Evolutionary conservation across 2,797 vertebrate genomes (phyloP), one percentile per base, ranked within the genome.

Genomic region (Rhinatrema bivittatum): DNA sequence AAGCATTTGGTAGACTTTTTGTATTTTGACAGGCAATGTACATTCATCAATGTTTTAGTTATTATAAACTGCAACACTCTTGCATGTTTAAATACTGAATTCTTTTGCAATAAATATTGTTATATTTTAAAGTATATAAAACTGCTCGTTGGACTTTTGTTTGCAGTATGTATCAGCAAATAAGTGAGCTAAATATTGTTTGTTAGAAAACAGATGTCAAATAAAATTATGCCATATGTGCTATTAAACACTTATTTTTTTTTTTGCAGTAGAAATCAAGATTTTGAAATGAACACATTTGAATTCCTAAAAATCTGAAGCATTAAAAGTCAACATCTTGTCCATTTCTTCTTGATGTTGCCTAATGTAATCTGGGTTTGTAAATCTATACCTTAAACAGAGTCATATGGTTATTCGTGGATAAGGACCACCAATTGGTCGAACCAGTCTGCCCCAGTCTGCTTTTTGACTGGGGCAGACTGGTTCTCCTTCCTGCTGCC

Each of bases 21-120:
- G n/a, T n/a, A n/a, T n/a, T 86, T 88, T 86, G 82, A 87, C 82
- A 89, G 85, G 87, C 84, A 90, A 88, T 82, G 39, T 70, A 76
- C 78, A 89, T 89, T 90, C 87, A 93, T 82, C 70, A 63, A 81
- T 81, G 70, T 79, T 79, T 77, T 79, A 76, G 76, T 74, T 74
- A 74, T 70, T 67, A 61, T 63, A 61, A 78, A 12, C 25, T 79
- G 83, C 81, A 78, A 69, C 75, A 75, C 49, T 60, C 73, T 78
- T 79, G 74, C 75, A 77, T 81, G 72, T 80, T 78, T 79, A 77
- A 65, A 72, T 75, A 78, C 74, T 73, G 65, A 64, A 65, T 78
- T 74, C 68, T 73, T 80, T 70, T 60, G 62, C 31, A 43, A 78
- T 80, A 85, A 83, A 85, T 77, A 82, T 79, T 81, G 81, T 84